These are phyloP conservation scores for Drosophila nannoptera DNA, from an alignment of 1,140 invertebrate genomes.

Conservation along the genomic window DNA sequence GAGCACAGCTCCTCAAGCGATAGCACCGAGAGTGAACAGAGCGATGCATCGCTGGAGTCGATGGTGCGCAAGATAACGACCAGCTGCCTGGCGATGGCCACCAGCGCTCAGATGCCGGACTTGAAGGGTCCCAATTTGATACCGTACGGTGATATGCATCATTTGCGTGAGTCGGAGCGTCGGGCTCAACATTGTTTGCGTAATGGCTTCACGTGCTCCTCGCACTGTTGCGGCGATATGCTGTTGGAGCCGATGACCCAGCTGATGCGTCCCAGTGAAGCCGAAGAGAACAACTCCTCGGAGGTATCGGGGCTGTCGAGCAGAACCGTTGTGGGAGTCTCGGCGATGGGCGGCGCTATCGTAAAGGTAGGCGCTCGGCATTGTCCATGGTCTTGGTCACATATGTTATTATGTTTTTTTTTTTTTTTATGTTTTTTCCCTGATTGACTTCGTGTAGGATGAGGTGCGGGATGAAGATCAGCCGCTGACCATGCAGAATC, in stretches of 20 bases:
- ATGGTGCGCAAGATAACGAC: constrained; percentile 56
- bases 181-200: constrained; percentile 13
- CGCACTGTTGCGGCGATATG: constrained; percentile 60
- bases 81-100: constrained; percentile 54
- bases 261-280: constrained; percentile 1
- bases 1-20: constrained; percentile 38
- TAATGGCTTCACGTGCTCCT: constrained; percentile 43
- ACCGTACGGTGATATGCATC: constrained; percentile 66
- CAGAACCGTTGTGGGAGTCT: neutral
- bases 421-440: neutral
- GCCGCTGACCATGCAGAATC: constrained; percentile 48
- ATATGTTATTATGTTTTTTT: neutral
- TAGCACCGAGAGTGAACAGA: constrained; percentile 45
- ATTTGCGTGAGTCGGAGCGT: constrained; percentile 48
- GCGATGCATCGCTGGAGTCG: constrained; percentile 56
- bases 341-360: neutral
- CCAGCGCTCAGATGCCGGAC: constrained; percentile 48
- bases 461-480: constrained; percentile 19
- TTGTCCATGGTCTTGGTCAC: too few species aligned
- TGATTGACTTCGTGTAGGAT: constrained; percentile 16
- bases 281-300: constrained; percentile 8
- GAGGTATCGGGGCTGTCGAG: constrained; percentile 5
- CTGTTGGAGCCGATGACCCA: constrained; percentile 12
- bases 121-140: constrained; percentile 58
- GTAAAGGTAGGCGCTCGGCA: constrained; percentile 16